Evolutionary conservation across 2,113 vertebrate genomes (phyloP), one percentile per base, ranked within the genome.

Genomic region (Hippocampus abdominalis): DNA sequence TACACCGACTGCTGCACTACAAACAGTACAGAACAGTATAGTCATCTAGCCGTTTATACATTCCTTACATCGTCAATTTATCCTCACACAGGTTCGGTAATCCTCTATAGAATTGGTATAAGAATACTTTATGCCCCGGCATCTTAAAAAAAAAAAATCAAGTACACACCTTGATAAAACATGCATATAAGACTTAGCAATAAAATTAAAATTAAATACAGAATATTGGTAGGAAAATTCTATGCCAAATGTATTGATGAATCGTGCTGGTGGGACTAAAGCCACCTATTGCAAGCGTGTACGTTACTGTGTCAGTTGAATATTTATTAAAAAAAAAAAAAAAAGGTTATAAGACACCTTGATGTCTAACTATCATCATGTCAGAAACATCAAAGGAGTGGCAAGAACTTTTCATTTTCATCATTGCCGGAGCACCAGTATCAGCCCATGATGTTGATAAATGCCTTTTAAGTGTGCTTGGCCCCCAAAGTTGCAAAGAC

Each of bases 181-280:
- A 88, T 87, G 84, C 32, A 86, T 79, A 84, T 81, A 87, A 86
- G 83, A 81, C 84, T 81, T 72, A 80, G 71, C 83, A 85, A 90
- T 87, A 86, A 86, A 71, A 78, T 87, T 84, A 76, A 80, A 87
- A 80, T 89, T 88, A 89, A 90, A 88, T 88, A 89, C 80, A 84
- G 62, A 83, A 77, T 81, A 79, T 79, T 80, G 71, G 74, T 44
- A 44, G 74, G 68, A 67, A 65, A 75, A 61, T 62, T 73, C 66
- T 72, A 64, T 70, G 81, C 76, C 83, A 70, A 81, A 85, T 79
- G 76, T 76, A 78, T 69, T 61, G 64, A 74, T 74, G 73, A 86
- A 81, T 77, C 74, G 81, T 80, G 81, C 84, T 80, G 76, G 75
- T 71, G 79, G 76, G 51, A 76, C 21, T 69, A 61, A 68, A 8